Evolutionary conservation across 2,113 vertebrate species (phyloP), one percentile per base, ranked within the genome.

Genomic region (Catharus fuscescens): DNA sequence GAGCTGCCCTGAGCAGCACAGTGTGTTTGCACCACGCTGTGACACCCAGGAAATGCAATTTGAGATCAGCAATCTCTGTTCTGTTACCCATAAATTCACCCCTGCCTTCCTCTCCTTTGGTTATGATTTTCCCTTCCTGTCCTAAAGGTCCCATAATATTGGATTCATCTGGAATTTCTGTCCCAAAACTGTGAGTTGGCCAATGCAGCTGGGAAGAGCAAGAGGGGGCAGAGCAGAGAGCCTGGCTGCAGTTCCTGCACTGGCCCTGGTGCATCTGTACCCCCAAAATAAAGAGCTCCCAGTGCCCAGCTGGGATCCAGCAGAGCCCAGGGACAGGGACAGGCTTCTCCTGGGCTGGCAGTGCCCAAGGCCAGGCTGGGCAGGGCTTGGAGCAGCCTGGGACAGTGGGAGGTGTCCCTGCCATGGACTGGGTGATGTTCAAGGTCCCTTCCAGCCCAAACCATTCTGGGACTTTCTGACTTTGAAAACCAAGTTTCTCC

Each of bases 21-120:
- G 5, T 0, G 14, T 4, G 52, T 0, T 34, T 14, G 6, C 29
- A 71, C 8, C 24, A 2, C 7, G 29, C 4, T 2, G 2, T 9
- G 48, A 9, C 14, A 12, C 59, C 40, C 50, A 32, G 10, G 61
- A 59, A 42, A 38, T 3, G 31, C 48, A 52, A 3, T 0, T 20
- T 13, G 4, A 54, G 18, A 23, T 29, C 77, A 81, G 61, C 80
- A 69, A 2, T 5, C 36, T 26, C 26, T 19, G 18, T 12, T 29
- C 45, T 72, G 4, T 3, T 31, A 36, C 13, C 32, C 8, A 5
- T 7, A 42, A 48, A 38, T 20, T 14, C 5, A 44, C 20, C 23
- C 72, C 34, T 5, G 14, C 38, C 64, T 79, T 42, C 18, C 62
- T 52, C 45, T 60, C 38, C 79, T 79, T 34, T 23, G 73, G 3